A percentile compares a stretch with the other conserved stretches of the same genome.
Evolutionary conservation across 2,797 vertebrate genomes (phyloP).

Genomic region (Galaxias olidus): DNA sequence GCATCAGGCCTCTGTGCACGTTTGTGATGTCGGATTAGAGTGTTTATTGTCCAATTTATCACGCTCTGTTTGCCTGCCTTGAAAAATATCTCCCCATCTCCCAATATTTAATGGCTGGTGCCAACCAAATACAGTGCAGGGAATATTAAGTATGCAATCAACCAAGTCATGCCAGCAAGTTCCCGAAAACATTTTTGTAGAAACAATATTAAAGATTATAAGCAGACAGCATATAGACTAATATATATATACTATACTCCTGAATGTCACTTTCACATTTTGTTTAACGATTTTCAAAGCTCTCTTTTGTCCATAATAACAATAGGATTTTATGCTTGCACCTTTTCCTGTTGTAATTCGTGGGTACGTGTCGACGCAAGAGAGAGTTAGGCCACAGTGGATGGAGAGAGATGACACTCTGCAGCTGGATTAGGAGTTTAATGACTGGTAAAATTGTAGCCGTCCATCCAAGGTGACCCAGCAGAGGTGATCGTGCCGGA

Average conservation of each 20-base stretch:
- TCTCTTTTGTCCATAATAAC: slow-evolving; percentile 23
- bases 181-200: slow-evolving; percentile 42
- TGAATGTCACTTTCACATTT: too few relatives aligned
- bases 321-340: slow-evolving; percentile 37
- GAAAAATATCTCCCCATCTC: slow-evolving; percentile 65
- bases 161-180: slow-evolving; percentile 47
- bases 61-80: slow-evolving; percentile 64
- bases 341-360: slow-evolving; percentile 28
- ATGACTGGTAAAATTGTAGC: slow-evolving; percentile 82
- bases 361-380: slow-evolving; percentile 38
- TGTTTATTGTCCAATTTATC: slow-evolving; percentile 80
- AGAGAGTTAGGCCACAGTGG: slow-evolving; percentile 54
- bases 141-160: slow-evolving; percentile 68
- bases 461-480: slow-evolving; percentile 79
- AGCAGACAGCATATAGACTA: not conserved
- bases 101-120: slow-evolving; percentile 62
- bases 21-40: slow-evolving; percentile 68
- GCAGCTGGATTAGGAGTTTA: slow-evolving; percentile 77
- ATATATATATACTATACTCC: too few relatives aligned
- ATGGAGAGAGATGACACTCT: slow-evolving; percentile 67
- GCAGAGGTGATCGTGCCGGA: slow-evolving; percentile 62
- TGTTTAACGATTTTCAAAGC: not conserved
- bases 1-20: slow-evolving; percentile 59
- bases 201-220: slow-evolving; percentile 38
- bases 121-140: slow-evolving; percentile 58